Evolutionary conservation across 1,140 invertebrate genomes (phyloP), one percentile per base, ranked within the genome.

Genomic region (Apis cerana): DNA sequence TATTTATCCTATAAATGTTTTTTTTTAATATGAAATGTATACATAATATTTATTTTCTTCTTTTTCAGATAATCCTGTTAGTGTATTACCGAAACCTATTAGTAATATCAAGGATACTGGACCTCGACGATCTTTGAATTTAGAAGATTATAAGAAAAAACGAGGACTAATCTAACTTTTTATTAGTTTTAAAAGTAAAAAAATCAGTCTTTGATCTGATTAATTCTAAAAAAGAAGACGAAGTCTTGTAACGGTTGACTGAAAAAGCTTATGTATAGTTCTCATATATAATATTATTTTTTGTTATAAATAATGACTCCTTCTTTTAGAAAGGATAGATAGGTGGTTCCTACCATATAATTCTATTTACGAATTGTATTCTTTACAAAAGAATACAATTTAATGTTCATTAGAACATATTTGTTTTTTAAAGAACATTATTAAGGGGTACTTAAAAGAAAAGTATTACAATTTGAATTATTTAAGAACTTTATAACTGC

Each of bases 81-180:
- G 95, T 88, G 95, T 97, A 17, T 95, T 97, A 79, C 97, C 97
- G 52, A 97, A 97, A 92, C 96, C 97, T 75, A 94, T 96, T 10
- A 95, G 94, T 15, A 96, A 96, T 89, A 95, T 96, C 62, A 97
- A 97, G 91, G 97, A 98, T 87, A 96, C 96, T 1, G 97, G 97
- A 5, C 98, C 98, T 9, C 96, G 96, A 84, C 93, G 98, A 83
- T 98, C 98, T 1, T 94, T 99, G n/a, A 99, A 99, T 92, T 94
- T 99, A 72, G 98, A 99, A 93, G 98, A 99, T 92, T 99, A 99
- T 93, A 99, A 99, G 95, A 99, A 99, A 94, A 97, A 98, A 92
- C 96, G 98, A 85, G 98, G 98, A 75, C 96, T 99, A 70, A 99
- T 99, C 93, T 98, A 96, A 95, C 90, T 82, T 76, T 89, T 76